These are phyloP conservation scores for Catonia carolina DNA, from an alignment of 2,888 invertebrate genomes.

Conservation along the genomic window DNA sequence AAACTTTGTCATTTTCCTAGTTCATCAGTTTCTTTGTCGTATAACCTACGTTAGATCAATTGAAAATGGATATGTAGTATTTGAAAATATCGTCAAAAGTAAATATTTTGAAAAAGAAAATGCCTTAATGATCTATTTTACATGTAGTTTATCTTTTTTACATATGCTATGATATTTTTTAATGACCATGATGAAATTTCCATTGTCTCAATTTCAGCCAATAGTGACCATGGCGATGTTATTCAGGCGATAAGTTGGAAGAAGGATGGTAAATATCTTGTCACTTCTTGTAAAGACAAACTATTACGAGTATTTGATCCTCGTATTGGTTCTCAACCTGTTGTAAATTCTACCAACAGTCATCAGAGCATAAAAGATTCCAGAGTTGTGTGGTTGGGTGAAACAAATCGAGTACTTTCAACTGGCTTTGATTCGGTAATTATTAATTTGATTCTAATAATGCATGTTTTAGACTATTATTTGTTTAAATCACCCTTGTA, in stretches of 20 bases:
- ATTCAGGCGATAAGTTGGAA: conserved; percentile 90
- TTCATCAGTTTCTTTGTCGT: too few species aligned
- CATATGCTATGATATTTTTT: too few species aligned
- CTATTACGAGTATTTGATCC: conserved; percentile 82
- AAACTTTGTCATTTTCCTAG: too few species aligned
- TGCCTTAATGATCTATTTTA: too few species aligned
- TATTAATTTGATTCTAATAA: too few species aligned
- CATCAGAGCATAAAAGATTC: conserved; percentile 91
- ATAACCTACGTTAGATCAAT: too few species aligned
- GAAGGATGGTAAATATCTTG: conserved; percentile 71
- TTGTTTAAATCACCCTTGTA: not conserved
- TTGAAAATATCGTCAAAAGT: too few species aligned
- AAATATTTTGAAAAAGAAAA: too few species aligned
- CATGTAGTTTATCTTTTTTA: too few species aligned
- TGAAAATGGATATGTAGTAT: too few species aligned
- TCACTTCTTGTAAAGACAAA: conserved; percentile 88
- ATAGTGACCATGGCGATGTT: conserved; percentile 73
- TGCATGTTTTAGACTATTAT: not conserved
- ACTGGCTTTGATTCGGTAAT: conserved; percentile 79
- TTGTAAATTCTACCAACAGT: conserved; percentile 49
- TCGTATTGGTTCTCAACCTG: conserved; percentile 49
- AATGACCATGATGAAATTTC: too few species aligned
- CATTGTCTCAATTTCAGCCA: too few species aligned
- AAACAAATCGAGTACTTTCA: conserved; percentile 72
- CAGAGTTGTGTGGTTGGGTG: conserved; percentile 83